These are phyloP conservation scores for Galbula dea DNA, from an alignment of 2,113 vertebrate genomes.

Conservation along the genomic window DNA sequence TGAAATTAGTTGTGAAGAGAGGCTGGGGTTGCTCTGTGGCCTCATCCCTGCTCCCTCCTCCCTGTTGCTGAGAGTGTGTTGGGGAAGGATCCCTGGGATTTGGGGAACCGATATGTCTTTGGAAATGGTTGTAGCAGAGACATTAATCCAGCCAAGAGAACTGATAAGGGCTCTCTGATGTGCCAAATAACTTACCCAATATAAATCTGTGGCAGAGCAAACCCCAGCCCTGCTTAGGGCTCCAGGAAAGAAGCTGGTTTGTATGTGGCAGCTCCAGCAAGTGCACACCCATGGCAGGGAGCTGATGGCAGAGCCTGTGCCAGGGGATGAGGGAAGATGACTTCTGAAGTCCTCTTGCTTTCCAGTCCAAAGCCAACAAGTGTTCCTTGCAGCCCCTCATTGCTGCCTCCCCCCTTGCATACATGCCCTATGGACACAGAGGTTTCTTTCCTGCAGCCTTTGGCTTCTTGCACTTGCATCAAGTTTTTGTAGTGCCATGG, in stretches of 20 bases:
- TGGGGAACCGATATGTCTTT: neutral
- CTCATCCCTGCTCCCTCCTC: neutral
- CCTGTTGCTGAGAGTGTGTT: accelerated
- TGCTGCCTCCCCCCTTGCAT: no score
- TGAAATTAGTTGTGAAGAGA: neutral
- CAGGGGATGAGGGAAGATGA: accelerated
- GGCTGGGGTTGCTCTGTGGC: neutral
- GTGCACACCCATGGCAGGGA: neutral
- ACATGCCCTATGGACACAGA: accelerated
- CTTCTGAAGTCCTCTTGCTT: neutral
- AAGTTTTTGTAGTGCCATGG: neutral
- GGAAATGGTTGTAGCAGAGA: neutral
- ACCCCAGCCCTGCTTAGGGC: neutral
- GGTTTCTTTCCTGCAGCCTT: neutral
- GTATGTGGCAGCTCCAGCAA: accelerated
- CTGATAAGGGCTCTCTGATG: neutral
- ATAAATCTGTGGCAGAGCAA: neutral
- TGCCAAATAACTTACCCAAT: neutral
- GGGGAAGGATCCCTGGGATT: neutral
- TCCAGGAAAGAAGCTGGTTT: neutral
- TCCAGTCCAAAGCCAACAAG: neutral
- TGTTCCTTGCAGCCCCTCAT: accelerated
- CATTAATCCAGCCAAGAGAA: neutral
- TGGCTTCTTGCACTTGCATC: neutral
- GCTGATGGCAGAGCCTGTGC: neutral